These are phyloP conservation scores for Trachops cirrhosus DNA, from an alignment of 2,797 vertebrate species.

Conservation along the genomic window DNA sequence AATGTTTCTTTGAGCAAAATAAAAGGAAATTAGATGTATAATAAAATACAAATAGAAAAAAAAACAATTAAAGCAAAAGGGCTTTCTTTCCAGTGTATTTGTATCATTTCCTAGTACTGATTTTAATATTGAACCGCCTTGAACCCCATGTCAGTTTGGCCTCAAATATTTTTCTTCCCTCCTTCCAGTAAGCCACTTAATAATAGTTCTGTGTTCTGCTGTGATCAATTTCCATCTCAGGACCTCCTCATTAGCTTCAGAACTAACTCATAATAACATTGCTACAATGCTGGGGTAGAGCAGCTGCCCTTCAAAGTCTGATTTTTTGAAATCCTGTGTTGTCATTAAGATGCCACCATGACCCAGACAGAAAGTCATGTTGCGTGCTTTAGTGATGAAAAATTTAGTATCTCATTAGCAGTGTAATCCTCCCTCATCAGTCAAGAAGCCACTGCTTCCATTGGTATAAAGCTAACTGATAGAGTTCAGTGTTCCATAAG, in stretches of 20 bases:
- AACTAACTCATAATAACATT: background rate
- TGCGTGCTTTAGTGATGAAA: background rate
- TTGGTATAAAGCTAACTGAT: background rate
- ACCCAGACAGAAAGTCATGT: background rate
- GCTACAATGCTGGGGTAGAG: background rate
- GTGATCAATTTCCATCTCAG: background rate
- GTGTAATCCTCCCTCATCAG: background rate
- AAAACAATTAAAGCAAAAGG: background rate
- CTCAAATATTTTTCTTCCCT: background rate
- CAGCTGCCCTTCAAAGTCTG: slow-evolving; percentile 2
- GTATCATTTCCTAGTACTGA: background rate
- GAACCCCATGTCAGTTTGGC: background rate
- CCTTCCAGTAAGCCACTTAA: background rate
- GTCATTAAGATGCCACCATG: slow-evolving; percentile 27
- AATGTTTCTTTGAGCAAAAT: slow-evolving; percentile 19
- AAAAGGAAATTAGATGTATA: background rate
- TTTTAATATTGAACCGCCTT: background rate
- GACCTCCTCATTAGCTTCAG: slow-evolving; percentile 34
- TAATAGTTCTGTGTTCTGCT: background rate
- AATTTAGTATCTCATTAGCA: background rate
- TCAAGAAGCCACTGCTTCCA: background rate
- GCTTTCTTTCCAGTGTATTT: background rate
- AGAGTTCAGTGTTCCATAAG: background rate
- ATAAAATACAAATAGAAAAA: background rate
- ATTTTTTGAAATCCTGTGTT: slow-evolving; percentile 1